Base-by-base conservation (phyloP, 2,888 invertebrate species). In the Caenorhabditis zanzibari region DNA sequence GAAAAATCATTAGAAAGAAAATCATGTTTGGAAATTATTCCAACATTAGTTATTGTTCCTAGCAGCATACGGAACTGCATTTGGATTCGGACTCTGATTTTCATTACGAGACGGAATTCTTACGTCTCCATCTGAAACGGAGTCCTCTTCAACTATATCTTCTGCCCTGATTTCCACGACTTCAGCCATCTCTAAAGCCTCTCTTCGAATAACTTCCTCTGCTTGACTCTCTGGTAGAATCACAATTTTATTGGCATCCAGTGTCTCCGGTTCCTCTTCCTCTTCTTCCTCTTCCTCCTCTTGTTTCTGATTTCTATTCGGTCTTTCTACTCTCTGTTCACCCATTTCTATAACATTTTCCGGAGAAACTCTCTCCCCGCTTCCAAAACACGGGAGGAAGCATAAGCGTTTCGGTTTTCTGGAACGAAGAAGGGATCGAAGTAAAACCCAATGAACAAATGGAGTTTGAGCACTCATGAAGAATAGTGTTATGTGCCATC, bases 191-290 rank as follows among this genome's bases (percentile, higher is more conserved):
- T 54, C 54, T 14, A 54, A 22, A 2, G 54, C 54, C 14, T 54
- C 54, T 54, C 54, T 54, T 54, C 54, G 26, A 14, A 54, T 54
- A 14, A 54, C 22, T 59, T 69, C 49, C 26, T 28, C 64, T 12
- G 35, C 52, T 24, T 74, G 63, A 19, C 61, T 54, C 63, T 54
- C 44, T 9, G 32, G 58, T 28, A 66, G 16, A 10, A 66, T 35
- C 32, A 35, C 52, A n/a, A 76, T 76, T 38, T 68, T 68, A 59
- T 80, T 79, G 12, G 56, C 72, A 58, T 80, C 80, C 32, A 79
- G 12, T 19, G 79, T 79, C 71, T 80, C 80, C n/a, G 47, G 35
- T 32, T 63, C 71, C 16, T 52, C 63, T 2, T 68, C 59, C 14
- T 68, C 47, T 14, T 68, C 47, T n/a, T 77, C 71, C 1, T 44